These are phyloP conservation scores for Triplophysa siluroides DNA, from an alignment of 2,113 vertebrate species.

Conservation along the genomic window DNA sequence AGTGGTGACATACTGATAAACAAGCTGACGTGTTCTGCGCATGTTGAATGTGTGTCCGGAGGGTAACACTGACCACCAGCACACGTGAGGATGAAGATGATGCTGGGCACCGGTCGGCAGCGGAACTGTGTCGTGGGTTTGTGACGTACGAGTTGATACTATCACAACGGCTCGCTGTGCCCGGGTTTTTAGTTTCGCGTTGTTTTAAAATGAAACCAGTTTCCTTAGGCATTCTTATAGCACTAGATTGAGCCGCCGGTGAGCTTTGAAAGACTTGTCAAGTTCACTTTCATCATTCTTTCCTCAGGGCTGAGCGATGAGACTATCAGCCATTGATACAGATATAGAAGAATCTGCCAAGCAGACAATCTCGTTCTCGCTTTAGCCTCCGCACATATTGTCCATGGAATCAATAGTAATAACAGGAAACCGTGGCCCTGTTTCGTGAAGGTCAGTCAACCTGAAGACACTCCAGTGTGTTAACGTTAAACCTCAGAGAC, in stretches of 20 bases:
- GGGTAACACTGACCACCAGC: no score
- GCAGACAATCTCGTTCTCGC: constrained; percentile 33
- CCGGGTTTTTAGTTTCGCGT: neutral
- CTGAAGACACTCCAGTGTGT: neutral
- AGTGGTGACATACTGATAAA: no score
- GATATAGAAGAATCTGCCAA: constrained; percentile 11
- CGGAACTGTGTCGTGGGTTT: neutral
- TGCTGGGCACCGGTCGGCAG: neutral
- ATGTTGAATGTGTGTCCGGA: no score
- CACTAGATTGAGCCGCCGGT: neutral
- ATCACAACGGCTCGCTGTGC: no score
- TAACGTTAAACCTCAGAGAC: neutral
- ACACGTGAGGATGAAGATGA: no score
- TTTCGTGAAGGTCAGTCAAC: constrained; percentile 18
- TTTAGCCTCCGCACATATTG: constrained; percentile 21
- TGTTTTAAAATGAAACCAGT: neutral
- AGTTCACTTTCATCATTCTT: constrained; percentile 28
- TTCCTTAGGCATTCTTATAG: neutral
- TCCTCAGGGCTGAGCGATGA: constrained; percentile 14
- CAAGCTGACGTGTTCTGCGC: no score
- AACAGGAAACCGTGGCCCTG: constrained; percentile 32
- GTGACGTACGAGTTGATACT: no score
- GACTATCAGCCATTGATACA: constrained; percentile 17
- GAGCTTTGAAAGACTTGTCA: constrained; percentile 8
- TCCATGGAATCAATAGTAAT: constrained; percentile 41